Percentiles rank a stretch among this genome's conserved stretches.
Evolutionary conservation across 1,140 invertebrate species (phyloP).

Genomic region (Palaemon carinicauda): DNA sequence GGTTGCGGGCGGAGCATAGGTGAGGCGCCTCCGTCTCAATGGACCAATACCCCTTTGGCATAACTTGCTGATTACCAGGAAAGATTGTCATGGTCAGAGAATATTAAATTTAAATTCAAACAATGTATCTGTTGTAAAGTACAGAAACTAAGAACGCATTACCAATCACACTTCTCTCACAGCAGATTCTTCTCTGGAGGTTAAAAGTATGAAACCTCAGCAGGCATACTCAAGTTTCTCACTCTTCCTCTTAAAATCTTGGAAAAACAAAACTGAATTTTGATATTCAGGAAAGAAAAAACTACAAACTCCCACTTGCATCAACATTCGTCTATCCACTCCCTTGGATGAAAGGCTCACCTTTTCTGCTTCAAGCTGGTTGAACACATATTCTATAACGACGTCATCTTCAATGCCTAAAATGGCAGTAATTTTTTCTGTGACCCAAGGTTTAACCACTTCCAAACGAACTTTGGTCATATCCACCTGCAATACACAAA

Average conservation of each 20-base stretch:
- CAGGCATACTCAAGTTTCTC: neutral
- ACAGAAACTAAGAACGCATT: constrained; percentile 18
- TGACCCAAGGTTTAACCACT: constrained; percentile 98
- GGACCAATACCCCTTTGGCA: constrained; percentile 55
- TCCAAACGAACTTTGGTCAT: constrained; percentile 98
- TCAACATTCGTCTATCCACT: neutral
- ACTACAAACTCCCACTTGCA: constrained; percentile 16
- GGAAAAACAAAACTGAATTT: constrained; percentile 21
- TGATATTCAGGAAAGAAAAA: constrained; percentile 7
- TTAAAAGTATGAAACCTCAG: too few species aligned
- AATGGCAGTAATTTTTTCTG: constrained; percentile 93
- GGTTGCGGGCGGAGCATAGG: constrained; percentile 37
- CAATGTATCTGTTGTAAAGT: constrained; percentile 39
- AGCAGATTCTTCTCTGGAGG: too few species aligned
- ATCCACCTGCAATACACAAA: constrained; percentile 80
- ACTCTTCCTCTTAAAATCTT: constrained; percentile 35
- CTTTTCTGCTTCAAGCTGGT: constrained; percentile 92
- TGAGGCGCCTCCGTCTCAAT: constrained; percentile 45
- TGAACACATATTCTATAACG: constrained; percentile 98
- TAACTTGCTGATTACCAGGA: constrained; percentile 57
- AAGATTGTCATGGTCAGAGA: constrained; percentile 52
- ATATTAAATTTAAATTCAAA: constrained; percentile 39
- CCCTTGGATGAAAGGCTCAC: constrained; percentile 65
- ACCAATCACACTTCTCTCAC: neutral
- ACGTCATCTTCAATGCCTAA: constrained; percentile 98